phyloP scores from a whole-genome alignment of 2,113 vertebrate species.

The Xenopus borealis region DNA sequence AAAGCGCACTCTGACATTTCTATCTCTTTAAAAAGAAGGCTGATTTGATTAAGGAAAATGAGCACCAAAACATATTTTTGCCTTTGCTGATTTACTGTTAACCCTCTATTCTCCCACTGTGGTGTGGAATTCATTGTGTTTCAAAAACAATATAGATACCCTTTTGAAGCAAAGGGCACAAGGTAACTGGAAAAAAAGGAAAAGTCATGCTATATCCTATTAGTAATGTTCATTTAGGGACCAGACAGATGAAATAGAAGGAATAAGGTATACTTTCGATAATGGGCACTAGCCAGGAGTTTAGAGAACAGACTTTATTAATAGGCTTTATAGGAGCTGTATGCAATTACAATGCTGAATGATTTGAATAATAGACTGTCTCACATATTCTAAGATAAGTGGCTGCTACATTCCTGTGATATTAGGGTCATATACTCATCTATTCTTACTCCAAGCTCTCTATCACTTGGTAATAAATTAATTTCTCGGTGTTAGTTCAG shows the following conservation, averaged over 20 bases:
- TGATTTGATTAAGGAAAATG: slow-evolving; percentile 31
- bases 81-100: slow-evolving; percentile 35
- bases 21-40: slow-evolving; percentile 26
- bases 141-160: not conserved
- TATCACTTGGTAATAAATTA: slow-evolving; percentile 77
- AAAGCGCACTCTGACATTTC: slow-evolving; percentile 30
- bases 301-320: slow-evolving; percentile 53
- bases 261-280: slow-evolving; percentile 49
- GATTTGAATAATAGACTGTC: slow-evolving; percentile 77
- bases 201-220: slow-evolving; percentile 25
- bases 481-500: slow-evolving; percentile 65
- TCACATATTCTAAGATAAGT: slow-evolving; percentile 61
- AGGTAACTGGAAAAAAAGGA: not conserved
- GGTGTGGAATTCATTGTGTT: slow-evolving; percentile 10
- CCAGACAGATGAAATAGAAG: slow-evolving; percentile 38
- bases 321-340: slow-evolving; percentile 76
- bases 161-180: too few species aligned
- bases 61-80: slow-evolving; percentile 41
- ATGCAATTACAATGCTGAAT: slow-evolving; percentile 75
- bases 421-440: slow-evolving; percentile 73
- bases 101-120: slow-evolving; percentile 15
- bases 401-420: slow-evolving; percentile 61
- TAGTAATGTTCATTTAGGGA: slow-evolving; percentile 42
- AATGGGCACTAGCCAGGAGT: slow-evolving; percentile 50
- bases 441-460: slow-evolving; percentile 78